phyloP scores from a whole-genome alignment of 2,888 invertebrate species.

The Microctonus aethiopoides region DNA sequence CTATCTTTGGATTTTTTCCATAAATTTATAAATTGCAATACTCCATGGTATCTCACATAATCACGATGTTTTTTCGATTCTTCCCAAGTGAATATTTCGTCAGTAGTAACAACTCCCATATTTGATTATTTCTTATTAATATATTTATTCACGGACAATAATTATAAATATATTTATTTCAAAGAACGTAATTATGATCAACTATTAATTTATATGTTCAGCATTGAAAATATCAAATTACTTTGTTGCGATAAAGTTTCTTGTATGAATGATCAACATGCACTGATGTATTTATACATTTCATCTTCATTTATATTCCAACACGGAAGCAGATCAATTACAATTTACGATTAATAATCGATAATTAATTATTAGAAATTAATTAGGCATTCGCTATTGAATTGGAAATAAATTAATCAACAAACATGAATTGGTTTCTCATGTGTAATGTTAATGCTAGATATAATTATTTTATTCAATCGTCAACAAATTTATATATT shows the following conservation, averaged over 20 bases:
- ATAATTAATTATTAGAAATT: not conserved
- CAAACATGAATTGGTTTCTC: not conserved
- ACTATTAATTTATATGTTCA: no score
- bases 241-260: not conserved
- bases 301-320: not conserved
- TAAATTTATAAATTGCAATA: slow-evolving; percentile 94
- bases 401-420: not conserved
- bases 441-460: not conserved
- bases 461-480: not conserved
- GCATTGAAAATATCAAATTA: not conserved
- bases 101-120: slow-evolving; percentile 96
- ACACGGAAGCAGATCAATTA: not conserved
- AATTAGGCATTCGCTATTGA: no score
- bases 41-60: slow-evolving; percentile 93
- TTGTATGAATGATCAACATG: not conserved
- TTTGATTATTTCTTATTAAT: not conserved
- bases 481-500: not conserved
- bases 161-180: no score
- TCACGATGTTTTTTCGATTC: slow-evolving; percentile 92
- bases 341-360: not conserved
- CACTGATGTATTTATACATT: not conserved
- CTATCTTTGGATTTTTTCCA: slow-evolving; percentile 89
- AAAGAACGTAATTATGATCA: no score
- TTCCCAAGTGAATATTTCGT: slow-evolving; percentile 93
- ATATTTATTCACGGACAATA: no score